These are phyloP conservation scores for Tupaia chinensis DNA, from an alignment of 2,113 vertebrate genomes.

Conservation along the genomic window DNA sequence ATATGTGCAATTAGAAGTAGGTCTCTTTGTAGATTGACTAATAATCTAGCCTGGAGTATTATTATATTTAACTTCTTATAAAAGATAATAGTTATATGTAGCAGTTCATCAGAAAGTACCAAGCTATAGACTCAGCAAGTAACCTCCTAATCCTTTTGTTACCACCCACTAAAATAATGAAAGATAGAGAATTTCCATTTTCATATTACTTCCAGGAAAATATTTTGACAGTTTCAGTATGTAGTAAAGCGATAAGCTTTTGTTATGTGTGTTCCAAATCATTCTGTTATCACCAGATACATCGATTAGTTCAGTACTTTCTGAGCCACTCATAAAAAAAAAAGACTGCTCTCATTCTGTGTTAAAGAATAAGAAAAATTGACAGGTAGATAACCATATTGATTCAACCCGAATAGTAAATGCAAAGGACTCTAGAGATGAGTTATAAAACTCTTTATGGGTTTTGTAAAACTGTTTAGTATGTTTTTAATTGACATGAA, in stretches of 20 bases:
- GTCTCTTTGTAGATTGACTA: not conserved
- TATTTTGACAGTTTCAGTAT: constrained; percentile 88
- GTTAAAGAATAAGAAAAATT: constrained; percentile 88
- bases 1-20: constrained; percentile 32
- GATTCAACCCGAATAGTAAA: constrained; percentile 87
- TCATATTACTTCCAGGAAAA: constrained; percentile 85
- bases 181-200: constrained; percentile 83
- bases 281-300: constrained; percentile 87
- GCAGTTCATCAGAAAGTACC: constrained; percentile 64
- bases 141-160: constrained; percentile 79
- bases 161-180: constrained; percentile 80
- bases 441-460: constrained; percentile 77
- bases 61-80: not conserved
- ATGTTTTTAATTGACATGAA: constrained; percentile 72
- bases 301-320: constrained; percentile 88
- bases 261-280: constrained; percentile 86
- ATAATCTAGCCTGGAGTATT: not conserved
- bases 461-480: constrained; percentile 67
- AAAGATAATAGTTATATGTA: constrained; percentile 48
- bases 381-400: constrained; percentile 90
- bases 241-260: constrained; percentile 86
- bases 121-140: constrained; percentile 78
- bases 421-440: constrained; percentile 80
- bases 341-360: constrained; percentile 81
- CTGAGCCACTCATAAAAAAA: constrained; percentile 86